A percentile compares a stretch with the other conserved stretches of the same genome.
Conservation (phyloP, 2,888 invertebrate genomes). For the Gastrophysa polygoni region DNA sequence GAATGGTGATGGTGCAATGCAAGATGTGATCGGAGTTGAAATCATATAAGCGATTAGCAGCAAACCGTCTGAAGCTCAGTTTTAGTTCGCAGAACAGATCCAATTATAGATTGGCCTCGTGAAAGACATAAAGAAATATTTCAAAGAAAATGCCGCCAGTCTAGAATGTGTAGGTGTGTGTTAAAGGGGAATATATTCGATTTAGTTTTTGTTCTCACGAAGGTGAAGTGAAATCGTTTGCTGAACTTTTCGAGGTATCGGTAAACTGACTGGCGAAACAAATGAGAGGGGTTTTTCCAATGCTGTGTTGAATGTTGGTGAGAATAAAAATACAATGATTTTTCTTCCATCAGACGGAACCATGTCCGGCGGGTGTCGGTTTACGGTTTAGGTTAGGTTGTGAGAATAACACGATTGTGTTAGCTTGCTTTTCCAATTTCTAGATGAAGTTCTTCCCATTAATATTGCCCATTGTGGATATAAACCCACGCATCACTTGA, state of each 20-base stretch:
- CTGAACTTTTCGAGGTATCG: conserved; percentile 11
- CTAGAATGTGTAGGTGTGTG: conserved; percentile 27
- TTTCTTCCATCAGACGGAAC: background rate
- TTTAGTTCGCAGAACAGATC: conserved; percentile 28
- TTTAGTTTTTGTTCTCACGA: conserved; percentile 24
- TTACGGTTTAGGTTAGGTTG: too few species aligned
- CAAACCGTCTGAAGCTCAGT: background rate
- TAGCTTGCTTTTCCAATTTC: too few species aligned
- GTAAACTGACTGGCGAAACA: background rate
- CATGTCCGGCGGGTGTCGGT: too few species aligned
- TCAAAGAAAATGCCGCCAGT: conserved; percentile 23
- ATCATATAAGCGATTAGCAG: too few species aligned
- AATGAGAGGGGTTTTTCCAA: background rate
- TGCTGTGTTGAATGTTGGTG: background rate
- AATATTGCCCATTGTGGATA: too few species aligned
- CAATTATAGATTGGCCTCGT: conserved; percentile 26
- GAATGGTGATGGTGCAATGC: too few species aligned
- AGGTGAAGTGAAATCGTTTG: conserved; percentile 25
- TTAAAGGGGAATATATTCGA: conserved; percentile 23
- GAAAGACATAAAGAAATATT: conserved; percentile 16
- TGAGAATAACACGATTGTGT: too few species aligned
- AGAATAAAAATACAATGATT: background rate
- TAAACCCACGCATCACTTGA: too few species aligned
- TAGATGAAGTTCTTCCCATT: too few species aligned
- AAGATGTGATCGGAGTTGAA: too few species aligned